Evolutionary conservation across 2,888 invertebrate species (phyloP).

Genomic region (Flexamia atlantica): DNA sequence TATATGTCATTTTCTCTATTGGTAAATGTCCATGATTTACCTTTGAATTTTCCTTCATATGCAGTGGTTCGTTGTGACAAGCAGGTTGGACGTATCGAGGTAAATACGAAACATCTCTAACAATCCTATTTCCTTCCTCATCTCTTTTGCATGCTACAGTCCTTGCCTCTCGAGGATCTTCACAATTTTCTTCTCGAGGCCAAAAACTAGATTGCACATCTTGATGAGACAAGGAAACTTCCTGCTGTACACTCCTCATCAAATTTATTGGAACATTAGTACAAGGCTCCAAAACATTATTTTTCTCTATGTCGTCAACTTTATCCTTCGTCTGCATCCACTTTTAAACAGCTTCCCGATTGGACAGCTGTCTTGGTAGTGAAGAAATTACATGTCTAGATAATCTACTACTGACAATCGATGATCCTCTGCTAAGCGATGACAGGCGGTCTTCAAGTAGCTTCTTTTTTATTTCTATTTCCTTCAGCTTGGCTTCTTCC

Average conservation of each 20-base stretch:
- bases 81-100: not conserved
- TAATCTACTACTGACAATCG: too few relatives aligned
- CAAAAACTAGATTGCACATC: not conserved
- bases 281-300: too few relatives aligned
- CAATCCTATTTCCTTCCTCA: not conserved
- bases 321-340: too few relatives aligned
- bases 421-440: too few relatives aligned
- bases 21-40: not conserved
- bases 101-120: not conserved
- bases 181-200: constrained; percentile 1
- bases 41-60: not conserved
- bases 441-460: not conserved
- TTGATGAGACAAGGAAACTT: constrained; percentile 5
- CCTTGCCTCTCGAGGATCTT: not conserved
- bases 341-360: too few relatives aligned
- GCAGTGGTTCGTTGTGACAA: not conserved
- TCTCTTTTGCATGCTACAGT: not conserved
- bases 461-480: not conserved
- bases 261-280: too few relatives aligned
- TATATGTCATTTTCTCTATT: not conserved
- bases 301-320: too few relatives aligned
- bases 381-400: too few relatives aligned
- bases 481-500: not conserved
- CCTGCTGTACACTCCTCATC: not conserved
- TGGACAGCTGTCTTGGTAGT: too few relatives aligned